Conservation (phyloP, 2,113 vertebrate species). For the Manacus vitellinus region DNA sequence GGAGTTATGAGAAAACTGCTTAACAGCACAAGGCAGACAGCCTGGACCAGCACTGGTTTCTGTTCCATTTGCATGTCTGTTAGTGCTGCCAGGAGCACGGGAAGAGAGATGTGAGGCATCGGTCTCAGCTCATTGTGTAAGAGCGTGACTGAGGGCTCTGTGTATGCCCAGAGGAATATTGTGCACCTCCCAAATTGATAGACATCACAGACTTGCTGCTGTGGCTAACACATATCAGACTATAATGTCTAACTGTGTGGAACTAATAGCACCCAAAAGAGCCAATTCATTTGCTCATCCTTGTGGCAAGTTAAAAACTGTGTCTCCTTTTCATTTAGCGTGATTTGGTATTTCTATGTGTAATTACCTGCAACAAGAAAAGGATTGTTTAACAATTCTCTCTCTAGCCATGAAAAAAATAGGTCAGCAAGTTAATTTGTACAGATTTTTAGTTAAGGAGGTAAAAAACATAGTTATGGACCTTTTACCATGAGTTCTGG, state of each 20-base stretch:
- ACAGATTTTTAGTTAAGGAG: not conserved
- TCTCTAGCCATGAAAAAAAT: not conserved
- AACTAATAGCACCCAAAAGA: slow-evolving; percentile 58
- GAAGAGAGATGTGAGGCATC: not conserved
- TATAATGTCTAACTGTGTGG: slow-evolving; percentile 40
- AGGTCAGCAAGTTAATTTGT: slow-evolving; percentile 8
- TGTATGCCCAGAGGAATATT: not conserved
- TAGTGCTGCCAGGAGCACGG: not conserved
- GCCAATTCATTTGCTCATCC: slow-evolving; percentile 12
- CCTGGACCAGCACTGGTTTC: rapidly evolving
- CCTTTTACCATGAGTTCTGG: not conserved
- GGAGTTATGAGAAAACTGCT: not conserved
- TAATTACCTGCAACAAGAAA: not conserved
- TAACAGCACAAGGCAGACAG: not conserved
- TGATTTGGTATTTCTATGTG: not conserved
- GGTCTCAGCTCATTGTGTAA: not conserved
- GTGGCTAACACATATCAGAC: not conserved
- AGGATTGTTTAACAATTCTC: not conserved
- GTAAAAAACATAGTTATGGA: not conserved
- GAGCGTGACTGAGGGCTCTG: not conserved
- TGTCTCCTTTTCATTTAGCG: slow-evolving; percentile 13
- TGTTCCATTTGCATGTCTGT: not conserved
- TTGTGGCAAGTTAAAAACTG: slow-evolving; percentile 8
- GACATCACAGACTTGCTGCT: not conserved
- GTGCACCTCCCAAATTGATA: not conserved